A percentile compares a stretch with the other conserved stretches of the same genome.
These are phyloP conservation scores for Acomys russatus DNA, from an alignment of 2,797 vertebrate genomes.

Conservation along the genomic window DNA sequence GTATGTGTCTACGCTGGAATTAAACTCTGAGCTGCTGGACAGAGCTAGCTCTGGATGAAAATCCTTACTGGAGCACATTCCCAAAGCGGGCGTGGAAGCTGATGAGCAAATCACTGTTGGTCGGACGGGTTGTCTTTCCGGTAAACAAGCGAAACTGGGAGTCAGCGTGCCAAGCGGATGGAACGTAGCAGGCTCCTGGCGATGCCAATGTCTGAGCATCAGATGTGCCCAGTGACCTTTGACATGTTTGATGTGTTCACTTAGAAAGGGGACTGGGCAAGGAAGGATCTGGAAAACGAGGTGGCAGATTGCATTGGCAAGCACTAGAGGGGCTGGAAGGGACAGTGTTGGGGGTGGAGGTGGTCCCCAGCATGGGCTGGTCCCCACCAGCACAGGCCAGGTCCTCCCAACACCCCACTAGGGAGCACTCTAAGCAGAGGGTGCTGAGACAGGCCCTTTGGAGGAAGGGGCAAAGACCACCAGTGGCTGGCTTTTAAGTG, in stretches of 20 bases:
- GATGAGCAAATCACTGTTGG: accelerated
- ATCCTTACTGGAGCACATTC: neutral
- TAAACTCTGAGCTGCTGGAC: neutral
- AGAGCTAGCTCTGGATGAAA: neutral
- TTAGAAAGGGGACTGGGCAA: neutral
- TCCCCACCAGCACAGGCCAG: neutral
- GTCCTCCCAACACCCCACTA: neutral
- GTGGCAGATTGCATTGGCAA: neutral
- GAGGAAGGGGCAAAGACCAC: neutral
- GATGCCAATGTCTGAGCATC: neutral
- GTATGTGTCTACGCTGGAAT: neutral
- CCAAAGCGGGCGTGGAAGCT: neutral
- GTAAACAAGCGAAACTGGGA: accelerated
- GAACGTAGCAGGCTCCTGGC: neutral
- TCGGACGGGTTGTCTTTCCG: accelerated
- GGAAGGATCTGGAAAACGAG: neutral
- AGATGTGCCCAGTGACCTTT: neutral
- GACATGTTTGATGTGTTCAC: neutral
- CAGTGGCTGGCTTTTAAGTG: neutral
- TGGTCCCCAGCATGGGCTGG: neutral
- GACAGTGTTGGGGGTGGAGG: accelerated
- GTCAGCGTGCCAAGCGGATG: accelerated
- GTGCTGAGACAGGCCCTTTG: too few species aligned
- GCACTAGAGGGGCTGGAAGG: neutral
- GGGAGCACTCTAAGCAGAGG: too few species aligned